These are phyloP conservation scores for Dryocosmus kuriphilus DNA, from an alignment of 2,888 invertebrate species.

Conservation along the genomic window DNA sequence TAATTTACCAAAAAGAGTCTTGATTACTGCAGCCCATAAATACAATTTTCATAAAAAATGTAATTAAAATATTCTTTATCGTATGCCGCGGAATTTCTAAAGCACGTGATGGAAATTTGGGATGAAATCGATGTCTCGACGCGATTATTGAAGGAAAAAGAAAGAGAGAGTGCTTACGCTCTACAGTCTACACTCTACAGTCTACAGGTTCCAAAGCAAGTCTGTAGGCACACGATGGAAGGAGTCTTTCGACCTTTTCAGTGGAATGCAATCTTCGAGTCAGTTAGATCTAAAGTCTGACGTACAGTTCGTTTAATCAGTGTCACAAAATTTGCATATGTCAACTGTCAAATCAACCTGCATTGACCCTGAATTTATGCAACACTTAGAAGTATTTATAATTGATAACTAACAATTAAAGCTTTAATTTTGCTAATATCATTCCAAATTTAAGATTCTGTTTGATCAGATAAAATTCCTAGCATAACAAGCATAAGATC, in stretches of 20 bases:
- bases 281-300: conserved; percentile 19
- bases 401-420: not conserved
- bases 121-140: conserved; percentile 19
- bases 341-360: too few relatives aligned
- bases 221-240: conserved; percentile 27
- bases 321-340: conserved; percentile 27
- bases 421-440: not conserved
- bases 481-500: not conserved
- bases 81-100: conserved; percentile 9
- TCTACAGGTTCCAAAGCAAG: too few relatives aligned
- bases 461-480: not conserved
- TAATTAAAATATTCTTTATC: conserved; percentile 7
- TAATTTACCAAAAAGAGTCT: not conserved
- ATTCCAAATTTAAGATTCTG: too few relatives aligned
- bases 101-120: conserved; percentile 17
- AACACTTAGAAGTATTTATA: conserved; percentile 1
- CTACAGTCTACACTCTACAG: too few relatives aligned
- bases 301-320: conserved; percentile 22
- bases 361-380: not conserved
- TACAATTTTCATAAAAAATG: not conserved
- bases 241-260: conserved; percentile 31
- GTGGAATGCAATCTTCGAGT: conserved; percentile 27
- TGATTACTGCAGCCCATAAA: not conserved
- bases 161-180: conserved; percentile 27
- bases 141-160: not conserved